Percentiles rank a stretch among this genome's conserved stretches.
phyloP scores from a whole-genome alignment of 2,797 vertebrate species.

The Argya squamiceps region DNA sequence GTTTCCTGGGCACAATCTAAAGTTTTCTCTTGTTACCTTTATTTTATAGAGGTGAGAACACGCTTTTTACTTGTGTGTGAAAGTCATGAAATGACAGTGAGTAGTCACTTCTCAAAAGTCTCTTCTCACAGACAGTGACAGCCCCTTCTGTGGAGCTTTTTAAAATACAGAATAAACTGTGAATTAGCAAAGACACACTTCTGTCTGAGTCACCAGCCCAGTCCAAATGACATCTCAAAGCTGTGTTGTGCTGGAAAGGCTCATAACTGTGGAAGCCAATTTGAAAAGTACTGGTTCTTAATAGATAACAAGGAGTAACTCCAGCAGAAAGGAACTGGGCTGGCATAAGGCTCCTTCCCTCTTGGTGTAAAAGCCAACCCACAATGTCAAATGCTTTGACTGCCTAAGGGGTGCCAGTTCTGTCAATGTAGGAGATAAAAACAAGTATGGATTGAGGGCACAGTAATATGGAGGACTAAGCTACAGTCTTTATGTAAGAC shows the following conservation, averaged over 20 bases:
- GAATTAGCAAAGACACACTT: background rate
- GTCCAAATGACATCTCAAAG: background rate
- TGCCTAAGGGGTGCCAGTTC: background rate
- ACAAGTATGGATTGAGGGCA: background rate
- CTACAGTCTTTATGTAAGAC: background rate
- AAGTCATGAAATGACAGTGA: background rate
- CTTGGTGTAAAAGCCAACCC: background rate
- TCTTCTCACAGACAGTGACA: background rate
- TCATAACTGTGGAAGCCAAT: background rate
- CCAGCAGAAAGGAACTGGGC: background rate
- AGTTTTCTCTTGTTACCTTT: background rate
- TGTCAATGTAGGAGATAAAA: background rate
- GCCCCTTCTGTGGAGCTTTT: constrained; percentile 13
- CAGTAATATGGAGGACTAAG: background rate
- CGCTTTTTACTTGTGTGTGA: background rate
- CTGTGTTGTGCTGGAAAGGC: background rate
- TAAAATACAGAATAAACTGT: background rate
- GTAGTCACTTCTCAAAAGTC: background rate
- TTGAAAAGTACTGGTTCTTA: background rate
- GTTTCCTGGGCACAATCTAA: background rate
- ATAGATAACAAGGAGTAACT: background rate
- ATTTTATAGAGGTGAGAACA: background rate
- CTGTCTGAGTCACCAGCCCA: background rate
- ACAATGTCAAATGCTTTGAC: background rate
- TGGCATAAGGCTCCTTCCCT: background rate